These are phyloP conservation scores for Ylistrum balloti DNA, from an alignment of 1,140 invertebrate genomes.

Conservation along the genomic window DNA sequence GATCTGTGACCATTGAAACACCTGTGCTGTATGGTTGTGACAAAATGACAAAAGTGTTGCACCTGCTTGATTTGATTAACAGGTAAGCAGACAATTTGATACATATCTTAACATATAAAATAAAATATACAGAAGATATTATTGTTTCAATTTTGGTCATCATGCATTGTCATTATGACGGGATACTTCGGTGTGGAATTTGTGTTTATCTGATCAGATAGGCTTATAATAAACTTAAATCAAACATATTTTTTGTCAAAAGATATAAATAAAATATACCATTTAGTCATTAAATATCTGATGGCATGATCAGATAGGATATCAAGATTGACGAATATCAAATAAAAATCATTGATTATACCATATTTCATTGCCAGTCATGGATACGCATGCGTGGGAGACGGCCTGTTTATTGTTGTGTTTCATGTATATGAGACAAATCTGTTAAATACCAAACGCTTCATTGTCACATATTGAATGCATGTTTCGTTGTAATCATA, in stretches of 20 bases:
- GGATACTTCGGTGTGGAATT: background rate
- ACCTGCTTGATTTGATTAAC: constrained; percentile 4
- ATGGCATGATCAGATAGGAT: background rate
- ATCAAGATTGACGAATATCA: background rate
- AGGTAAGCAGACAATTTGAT: background rate
- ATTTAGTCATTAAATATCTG: background rate
- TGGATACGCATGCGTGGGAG: background rate
- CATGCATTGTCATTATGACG: background rate
- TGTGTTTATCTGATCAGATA: background rate
- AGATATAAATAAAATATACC: background rate
- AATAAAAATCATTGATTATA: background rate
- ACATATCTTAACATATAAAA: background rate
- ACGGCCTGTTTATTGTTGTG: background rate
- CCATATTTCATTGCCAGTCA: background rate
- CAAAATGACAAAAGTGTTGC: constrained; percentile 11
- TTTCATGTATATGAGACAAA: no score
- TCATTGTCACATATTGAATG: no score
- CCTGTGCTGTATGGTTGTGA: background rate
- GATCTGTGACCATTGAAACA: background rate
- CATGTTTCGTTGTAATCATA: no score
- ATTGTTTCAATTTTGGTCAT: background rate
- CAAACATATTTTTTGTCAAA: background rate
- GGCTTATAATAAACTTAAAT: background rate
- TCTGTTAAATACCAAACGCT: no score
- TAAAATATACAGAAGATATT: background rate